Evolutionary conservation across 2,113 vertebrate species (phyloP), one percentile per base, ranked within the genome.

Genomic region (Hippoglossus stenolepis): DNA sequence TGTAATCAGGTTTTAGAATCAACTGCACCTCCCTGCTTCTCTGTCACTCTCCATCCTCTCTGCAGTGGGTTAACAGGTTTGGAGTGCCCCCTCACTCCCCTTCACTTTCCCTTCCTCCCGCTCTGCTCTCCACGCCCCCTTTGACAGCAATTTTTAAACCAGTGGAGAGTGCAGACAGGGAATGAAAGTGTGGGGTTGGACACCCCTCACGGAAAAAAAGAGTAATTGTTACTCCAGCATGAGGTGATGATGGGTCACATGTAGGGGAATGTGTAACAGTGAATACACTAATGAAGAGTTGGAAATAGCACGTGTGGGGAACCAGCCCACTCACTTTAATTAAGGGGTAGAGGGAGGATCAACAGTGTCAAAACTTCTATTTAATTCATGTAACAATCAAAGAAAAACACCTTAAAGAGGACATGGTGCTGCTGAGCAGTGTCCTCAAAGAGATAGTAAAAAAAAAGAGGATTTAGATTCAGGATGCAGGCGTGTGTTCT

Each of bases 391-490:
- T 40, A 76, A 12, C 75, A 86, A 85, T 80, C 80, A 77, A 87
- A 85, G 61, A n/a, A 63, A 76, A 82, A 79, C 74, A 79, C 54
- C 71, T 53, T 68, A 84, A 76, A 80, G 84, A 75, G 77, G 85
- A 86, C 65, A 68, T 6, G 64, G 8, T 4, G 62, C 24, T 21
- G 63, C 68, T 67, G 56, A 77, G 81, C 74, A 38, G 47, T 35
- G 75, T 69, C 72, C 76, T 90, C 75, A 73, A 84, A 85, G 80
- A 81, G 72, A 78, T 77, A 63, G 84, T 75, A 56, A 89, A 68
- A 73, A 62, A 49, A 49, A 74, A 18, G 45, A 70, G 69, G 71
- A 89, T 92, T 90, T 80, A 79, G 81, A 92, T 91, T 92, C 88
- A 69, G 77, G 73, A 83, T 75, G 74, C 74, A 71, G 77, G 74